These are phyloP conservation scores for Trichonephila inaurata DNA, from an alignment of 1,140 invertebrate genomes.

Conservation along the genomic window DNA sequence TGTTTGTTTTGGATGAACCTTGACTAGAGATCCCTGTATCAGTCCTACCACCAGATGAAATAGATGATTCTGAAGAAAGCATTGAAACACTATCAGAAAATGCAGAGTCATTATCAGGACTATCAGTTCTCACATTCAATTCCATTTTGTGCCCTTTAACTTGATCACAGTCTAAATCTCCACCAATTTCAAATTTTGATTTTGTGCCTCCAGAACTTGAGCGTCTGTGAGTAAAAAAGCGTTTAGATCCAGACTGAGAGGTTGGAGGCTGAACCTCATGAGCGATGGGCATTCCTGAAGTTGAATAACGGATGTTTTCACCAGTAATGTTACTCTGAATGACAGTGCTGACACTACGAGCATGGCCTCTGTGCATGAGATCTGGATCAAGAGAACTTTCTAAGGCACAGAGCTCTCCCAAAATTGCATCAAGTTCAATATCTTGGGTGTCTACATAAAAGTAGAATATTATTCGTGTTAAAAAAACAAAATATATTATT, in stretches of 20 bases:
- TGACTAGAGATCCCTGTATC: conserved; percentile 78
- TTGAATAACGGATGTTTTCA: conserved; percentile 64
- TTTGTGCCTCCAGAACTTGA: conserved; percentile 82
- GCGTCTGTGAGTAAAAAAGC: conserved; percentile 81
- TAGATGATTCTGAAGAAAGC: conserved; percentile 93
- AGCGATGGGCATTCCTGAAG: conserved; percentile 61
- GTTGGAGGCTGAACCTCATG: conserved; percentile 14
- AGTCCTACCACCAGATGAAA: conserved; percentile 87
- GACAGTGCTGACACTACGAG: conserved; percentile 76
- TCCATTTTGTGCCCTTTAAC: conserved; percentile 77
- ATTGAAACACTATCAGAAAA: conserved; percentile 97
- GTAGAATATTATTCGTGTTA: not conserved
- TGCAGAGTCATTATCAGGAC: conserved; percentile 97
- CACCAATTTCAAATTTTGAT: conserved; percentile 80
- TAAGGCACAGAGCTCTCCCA: conserved; percentile 95
- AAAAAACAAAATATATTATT: not conserved
- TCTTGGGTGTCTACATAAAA: conserved; percentile 90
- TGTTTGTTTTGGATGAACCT: conserved; percentile 78
- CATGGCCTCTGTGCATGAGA: conserved; percentile 77
- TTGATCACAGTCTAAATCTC: conserved; percentile 74
- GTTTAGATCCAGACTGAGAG: not conserved
- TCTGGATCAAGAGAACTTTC: conserved; percentile 88
- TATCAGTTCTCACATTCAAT: conserved; percentile 87
- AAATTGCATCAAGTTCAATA: conserved; percentile 96
- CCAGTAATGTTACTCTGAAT: conserved; percentile 76